Evolutionary conservation across 2,888 invertebrate genomes (phyloP), one percentile per base, ranked within the genome.

Genomic region (Perithous albicinctus): DNA sequence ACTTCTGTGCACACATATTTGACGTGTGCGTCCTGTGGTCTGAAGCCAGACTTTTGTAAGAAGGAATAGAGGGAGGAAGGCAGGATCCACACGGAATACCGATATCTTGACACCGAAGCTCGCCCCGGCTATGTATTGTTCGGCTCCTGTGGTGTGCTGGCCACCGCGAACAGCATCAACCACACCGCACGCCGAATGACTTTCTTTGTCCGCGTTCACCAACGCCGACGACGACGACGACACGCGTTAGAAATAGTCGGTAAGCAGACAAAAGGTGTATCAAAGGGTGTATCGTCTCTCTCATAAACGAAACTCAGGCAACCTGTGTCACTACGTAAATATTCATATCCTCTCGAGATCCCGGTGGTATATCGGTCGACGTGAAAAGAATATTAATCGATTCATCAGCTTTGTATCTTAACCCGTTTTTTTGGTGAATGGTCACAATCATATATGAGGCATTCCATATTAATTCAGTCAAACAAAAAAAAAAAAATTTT

Each of bases 181-280:
- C 38, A 72, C 76, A 72, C 76, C 56, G 46, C 56, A 54, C 38
- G 43, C 59, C 82, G 78, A 64, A 75, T 82, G 78, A 82, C 78
- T 82, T 78, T 69, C 78, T 78, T 78, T 75, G 78, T 76, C 43
- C 80, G 70, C 38, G 63, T 32, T 35, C 70, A 5, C 43, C 43
- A 15, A 1, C 72, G 64, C 35, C 41, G 70, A 41, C 48, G 61
- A 32, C 46, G 59, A 32, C 12, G 43, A 41, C 2, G 46, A 59
- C 23, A 73, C 61, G 61, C 61, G 35, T 63, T 10, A 43, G 46
- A 70, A 76, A 67, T 61, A n/a, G 78, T 78, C 82, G 78, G 78
- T 66, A 51, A 46, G 66, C 48, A 66, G 64, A 82, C 82, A 82
- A 82, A 82, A 78, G 82, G 72, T n/a, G n/a, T 82, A 78, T 82